Conservation (phyloP, 1,140 invertebrate genomes). For the Macrotrachela quadricornifera region DNA sequence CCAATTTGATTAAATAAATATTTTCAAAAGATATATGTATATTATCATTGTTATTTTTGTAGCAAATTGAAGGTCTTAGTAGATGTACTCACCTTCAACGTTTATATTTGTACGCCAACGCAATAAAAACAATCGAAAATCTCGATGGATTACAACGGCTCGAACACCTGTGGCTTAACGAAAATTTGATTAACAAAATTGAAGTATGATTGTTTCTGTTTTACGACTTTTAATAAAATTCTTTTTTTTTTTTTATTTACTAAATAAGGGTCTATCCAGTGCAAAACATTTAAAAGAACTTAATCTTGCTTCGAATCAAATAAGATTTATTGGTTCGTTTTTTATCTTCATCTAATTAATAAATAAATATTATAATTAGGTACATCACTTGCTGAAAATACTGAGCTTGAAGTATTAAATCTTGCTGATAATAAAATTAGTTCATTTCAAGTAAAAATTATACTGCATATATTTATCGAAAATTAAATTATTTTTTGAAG, state of each 20-base stretch:
- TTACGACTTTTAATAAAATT: not conserved
- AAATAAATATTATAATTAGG: constrained; percentile 12
- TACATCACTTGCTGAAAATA: constrained; percentile 17
- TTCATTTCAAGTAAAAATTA: constrained; percentile 19
- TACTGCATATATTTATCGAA: not conserved
- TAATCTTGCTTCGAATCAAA: constrained; percentile 27
- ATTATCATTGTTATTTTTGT: constrained; percentile 6
- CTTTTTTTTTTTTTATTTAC: not conserved
- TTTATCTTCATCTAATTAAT: not conserved
- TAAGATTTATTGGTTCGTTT: constrained; percentile 24
- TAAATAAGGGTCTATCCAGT: constrained; percentile 17
- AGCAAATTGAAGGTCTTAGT: constrained; percentile 22
- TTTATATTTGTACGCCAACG: constrained; percentile 22
- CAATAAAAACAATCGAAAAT: constrained; percentile 20
- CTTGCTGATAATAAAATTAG: constrained; percentile 24
- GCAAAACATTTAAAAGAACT: constrained; percentile 19
- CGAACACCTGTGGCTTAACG: constrained; percentile 21
- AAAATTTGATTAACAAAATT: constrained; percentile 19
- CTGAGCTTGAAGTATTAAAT: constrained; percentile 20
- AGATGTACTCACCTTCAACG: constrained; percentile 13
- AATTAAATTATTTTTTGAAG: constrained; percentile 11
- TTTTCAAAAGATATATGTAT: not conserved
- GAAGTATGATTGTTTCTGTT: constrained; percentile 13
- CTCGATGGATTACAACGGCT: constrained; percentile 16
- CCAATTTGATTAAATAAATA: too few species aligned